Evolutionary conservation across 2,113 vertebrate species (phyloP), one percentile per base, ranked within the genome.

Genomic region (Nannospalax galili): DNA sequence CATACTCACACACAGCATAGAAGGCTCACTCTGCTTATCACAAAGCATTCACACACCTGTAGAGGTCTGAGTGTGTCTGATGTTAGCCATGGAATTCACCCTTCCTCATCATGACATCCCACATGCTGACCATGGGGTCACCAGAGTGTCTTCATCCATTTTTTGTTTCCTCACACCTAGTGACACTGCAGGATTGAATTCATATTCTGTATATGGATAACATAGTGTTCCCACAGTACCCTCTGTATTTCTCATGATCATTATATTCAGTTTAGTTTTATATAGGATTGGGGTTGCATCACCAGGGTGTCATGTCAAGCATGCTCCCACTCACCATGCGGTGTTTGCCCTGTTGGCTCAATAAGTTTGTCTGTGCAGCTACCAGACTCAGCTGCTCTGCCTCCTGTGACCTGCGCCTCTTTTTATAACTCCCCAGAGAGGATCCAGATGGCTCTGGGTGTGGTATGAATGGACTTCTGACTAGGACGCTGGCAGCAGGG

Each of bases 361-460:
- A 7, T 56, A 64, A 20, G 24, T 48, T 92, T 8, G 0, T 16
- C 48, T 7, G 7, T 3, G n/a, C 62, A 28, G 67, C 56, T 60
- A 26, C 14, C 17, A 58, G 30, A 52, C 93, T 77, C 85, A 64
- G 35, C n/a, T 8, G 8, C 84, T 90, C 28, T 52, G 56, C 16
- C 30, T 81, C 45, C 58, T 1, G 0, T 52, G 78, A 88, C 90
- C 88, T 2, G 45, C 58, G 17, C 26, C 81, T 96, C 89, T 93
- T 87, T 95, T 58, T 56, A 37, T 74, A 88, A 35, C 45, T 77
- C 37, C 73, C 67, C 2, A 0, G 4, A 79, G 84, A 87, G 77
- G 70, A 10, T 69, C 86, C 84, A 79, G 74, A 84, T 93, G 74
- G 74, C 74, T 90, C 75, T 84, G 91, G 60, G 72, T 95, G 70